Conservation (phyloP, 2,113 vertebrate species). For the Meleagris gallopavo region DNA sequence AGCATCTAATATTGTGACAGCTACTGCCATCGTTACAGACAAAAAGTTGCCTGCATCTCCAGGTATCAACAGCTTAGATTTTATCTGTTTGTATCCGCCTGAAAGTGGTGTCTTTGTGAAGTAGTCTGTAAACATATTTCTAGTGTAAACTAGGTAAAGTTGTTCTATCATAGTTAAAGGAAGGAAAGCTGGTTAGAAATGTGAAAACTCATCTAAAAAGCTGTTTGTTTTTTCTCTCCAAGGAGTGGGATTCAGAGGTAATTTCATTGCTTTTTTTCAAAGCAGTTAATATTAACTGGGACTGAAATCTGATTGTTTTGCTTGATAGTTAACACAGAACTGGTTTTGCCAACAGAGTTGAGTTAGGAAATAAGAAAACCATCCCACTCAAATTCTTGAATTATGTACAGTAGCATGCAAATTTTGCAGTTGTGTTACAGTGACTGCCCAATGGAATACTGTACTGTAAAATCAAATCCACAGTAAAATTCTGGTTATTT, state of each 20-base stretch:
- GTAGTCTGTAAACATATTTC: background rate
- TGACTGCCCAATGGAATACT: background rate
- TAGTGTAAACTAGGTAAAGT: background rate
- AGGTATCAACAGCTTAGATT: conserved; percentile 72
- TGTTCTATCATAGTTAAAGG: background rate
- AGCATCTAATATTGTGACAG: conserved; percentile 72
- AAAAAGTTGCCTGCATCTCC: conserved; percentile 65
- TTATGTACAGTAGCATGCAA: background rate
- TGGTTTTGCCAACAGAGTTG: background rate
- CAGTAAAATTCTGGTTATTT: background rate
- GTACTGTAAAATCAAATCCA: background rate
- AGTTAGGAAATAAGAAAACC: background rate
- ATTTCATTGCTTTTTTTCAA: background rate
- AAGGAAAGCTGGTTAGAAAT: background rate
- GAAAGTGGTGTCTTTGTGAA: background rate
- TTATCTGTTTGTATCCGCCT: background rate
- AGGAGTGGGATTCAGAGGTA: background rate
- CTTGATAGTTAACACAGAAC: background rate
- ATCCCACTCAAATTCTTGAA: background rate
- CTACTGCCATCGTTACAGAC: conserved; percentile 44
- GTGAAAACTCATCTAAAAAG: background rate
- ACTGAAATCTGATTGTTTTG: background rate
- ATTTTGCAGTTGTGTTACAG: background rate
- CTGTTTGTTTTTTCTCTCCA: background rate
- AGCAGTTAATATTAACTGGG: background rate